Percentiles rank a stretch among this genome's conserved stretches.
phyloP scores from a whole-genome alignment of 2,113 vertebrate genomes.

The Serilophus lunatus region DNA sequence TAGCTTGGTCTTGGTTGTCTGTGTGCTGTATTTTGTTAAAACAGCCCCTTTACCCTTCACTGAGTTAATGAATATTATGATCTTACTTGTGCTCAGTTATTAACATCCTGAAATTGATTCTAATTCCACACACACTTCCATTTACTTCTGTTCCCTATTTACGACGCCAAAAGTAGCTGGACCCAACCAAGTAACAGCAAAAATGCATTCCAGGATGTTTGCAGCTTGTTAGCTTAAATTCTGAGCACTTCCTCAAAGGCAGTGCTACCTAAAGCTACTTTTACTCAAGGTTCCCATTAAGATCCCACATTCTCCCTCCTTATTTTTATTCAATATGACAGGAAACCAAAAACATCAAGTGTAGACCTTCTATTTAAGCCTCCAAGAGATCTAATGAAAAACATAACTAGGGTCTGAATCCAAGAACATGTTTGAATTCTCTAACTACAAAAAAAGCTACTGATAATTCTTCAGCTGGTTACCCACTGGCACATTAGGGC shows the following conservation, averaged over 20 bases:
- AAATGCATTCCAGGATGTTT: neutral
- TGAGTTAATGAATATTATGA: neutral
- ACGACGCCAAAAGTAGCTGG: neutral
- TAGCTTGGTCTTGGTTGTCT: neutral
- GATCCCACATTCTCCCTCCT: neutral
- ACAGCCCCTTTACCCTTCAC: neutral
- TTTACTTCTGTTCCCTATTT: neutral
- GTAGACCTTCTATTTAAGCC: neutral
- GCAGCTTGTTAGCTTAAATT: neutral
- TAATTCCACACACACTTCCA: neutral
- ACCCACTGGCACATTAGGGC: neutral
- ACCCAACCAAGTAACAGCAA: neutral
- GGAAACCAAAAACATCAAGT: constrained; percentile 28
- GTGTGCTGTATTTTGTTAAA: constrained; percentile 1
- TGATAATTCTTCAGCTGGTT: neutral
- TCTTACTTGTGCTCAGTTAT: neutral
- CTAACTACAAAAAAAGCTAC: neutral
- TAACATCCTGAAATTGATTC: neutral
- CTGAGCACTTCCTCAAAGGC: constrained; percentile 1
- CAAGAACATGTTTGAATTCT: neutral
- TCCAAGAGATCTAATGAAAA: constrained; percentile 36
- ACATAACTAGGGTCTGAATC: neutral
- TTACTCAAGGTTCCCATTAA: neutral
- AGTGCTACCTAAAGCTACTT: neutral
- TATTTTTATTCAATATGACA: constrained; percentile 58